Conservation (phyloP, 2,113 vertebrate genomes). For the Pedetes capensis region DNA sequence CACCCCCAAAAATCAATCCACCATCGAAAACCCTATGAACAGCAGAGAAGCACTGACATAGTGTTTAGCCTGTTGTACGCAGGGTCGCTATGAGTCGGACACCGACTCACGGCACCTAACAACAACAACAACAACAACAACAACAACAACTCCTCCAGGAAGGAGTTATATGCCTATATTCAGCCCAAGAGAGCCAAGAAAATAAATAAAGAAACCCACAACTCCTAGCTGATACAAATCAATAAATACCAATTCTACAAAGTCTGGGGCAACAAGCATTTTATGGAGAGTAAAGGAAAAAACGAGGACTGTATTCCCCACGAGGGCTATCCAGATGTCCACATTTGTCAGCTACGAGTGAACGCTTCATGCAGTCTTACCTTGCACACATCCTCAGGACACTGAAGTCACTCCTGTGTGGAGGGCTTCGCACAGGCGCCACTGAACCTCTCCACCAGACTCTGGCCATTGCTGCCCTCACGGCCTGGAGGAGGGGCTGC, state of each 20-base stretch:
- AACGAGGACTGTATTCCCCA: neutral
- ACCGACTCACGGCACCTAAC: too few species aligned
- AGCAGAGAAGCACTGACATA: too few species aligned
- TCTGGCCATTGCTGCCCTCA: neutral
- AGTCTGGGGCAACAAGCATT: neutral
- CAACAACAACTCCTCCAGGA: neutral
- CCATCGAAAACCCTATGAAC: too few species aligned
- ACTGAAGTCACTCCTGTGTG: neutral
- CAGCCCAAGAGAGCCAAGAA: neutral
- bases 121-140: too few species aligned
- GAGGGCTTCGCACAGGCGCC: neutral
- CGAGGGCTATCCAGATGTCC: rapidly evolving
- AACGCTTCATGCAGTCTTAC: neutral
- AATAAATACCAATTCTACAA: neutral
- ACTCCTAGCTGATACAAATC: neutral
- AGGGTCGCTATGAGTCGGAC: too few species aligned
- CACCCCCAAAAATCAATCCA: too few species aligned
- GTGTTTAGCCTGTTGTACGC: too few species aligned
- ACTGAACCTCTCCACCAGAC: neutral
- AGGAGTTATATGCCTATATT: neutral
- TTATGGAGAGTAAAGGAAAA: neutral
- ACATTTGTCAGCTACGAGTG: too few species aligned
- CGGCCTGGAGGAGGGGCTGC: neutral
- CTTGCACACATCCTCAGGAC: neutral
- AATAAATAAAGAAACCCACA: too few species aligned